Evolutionary conservation across 2,888 invertebrate species (phyloP).

Genomic region (Pyrochroa serraticornis): DNA sequence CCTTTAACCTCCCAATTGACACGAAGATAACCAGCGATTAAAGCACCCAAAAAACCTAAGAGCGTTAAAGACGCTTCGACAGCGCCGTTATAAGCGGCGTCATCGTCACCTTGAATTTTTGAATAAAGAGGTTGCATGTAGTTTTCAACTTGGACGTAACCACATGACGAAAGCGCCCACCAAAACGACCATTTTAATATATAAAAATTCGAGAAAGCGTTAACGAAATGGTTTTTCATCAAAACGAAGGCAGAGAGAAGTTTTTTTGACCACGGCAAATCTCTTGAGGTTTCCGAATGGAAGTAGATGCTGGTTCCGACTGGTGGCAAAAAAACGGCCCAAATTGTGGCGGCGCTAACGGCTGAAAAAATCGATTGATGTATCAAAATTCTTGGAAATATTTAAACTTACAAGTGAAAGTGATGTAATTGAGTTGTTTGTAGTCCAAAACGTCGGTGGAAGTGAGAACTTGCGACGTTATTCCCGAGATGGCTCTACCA

Average conservation of each 20-base stretch:
- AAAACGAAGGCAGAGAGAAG: conserved; percentile 56
- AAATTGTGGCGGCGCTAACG: conserved; percentile 70
- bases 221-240: conserved; percentile 63
- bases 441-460: conserved; percentile 71
- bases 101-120: conserved; percentile 62
- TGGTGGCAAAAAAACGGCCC: conserved; percentile 73
- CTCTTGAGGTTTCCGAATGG: conserved; percentile 56
- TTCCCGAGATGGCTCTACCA: conserved; percentile 77
- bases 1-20: conserved; percentile 54
- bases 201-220: conserved; percentile 63
- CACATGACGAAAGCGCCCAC: conserved; percentile 76
- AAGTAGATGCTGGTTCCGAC: conserved; percentile 79
- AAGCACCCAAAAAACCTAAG: conserved; percentile 67
- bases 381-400: conserved; percentile 37
- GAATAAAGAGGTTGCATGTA: conserved; percentile 87
- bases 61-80: conserved; percentile 78
- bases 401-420: conserved; percentile 65
- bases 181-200: conserved; percentile 75
- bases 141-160: conserved; percentile 70
- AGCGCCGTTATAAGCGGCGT: conserved; percentile 64
- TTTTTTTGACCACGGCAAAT: conserved; percentile 31
- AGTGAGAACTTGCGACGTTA: conserved; percentile 73
- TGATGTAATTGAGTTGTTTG: conserved; percentile 77
- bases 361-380: conserved; percentile 59
- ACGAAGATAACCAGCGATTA: conserved; percentile 59